Base-by-base conservation (phyloP, 2,888 invertebrate species). In the Dicyrtomina minuta region DNA sequence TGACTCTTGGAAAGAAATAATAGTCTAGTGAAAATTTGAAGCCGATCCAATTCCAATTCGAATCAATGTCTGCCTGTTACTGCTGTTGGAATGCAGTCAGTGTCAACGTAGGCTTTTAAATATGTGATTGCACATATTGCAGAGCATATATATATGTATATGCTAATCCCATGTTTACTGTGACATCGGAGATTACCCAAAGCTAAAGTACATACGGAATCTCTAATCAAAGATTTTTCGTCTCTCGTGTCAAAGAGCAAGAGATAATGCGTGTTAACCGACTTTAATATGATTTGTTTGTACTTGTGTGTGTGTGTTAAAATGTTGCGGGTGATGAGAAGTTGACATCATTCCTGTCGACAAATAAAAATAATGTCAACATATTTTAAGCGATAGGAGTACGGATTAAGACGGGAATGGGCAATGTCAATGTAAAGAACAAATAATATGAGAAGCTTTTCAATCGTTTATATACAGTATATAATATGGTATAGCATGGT, bases 211-310 rank as follows among this genome's bases (percentile, higher is more conserved):
- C 8, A 33, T 33, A 33, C 33, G 33, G 33, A 33, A 33, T 33
- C 33, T 33, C 33, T 33, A 33, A 33, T 33, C 33, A 33, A 22
- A 22, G 22, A n/a, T 17, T 60, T 58, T 58, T 60, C 41, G 39
- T 43, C 20, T 22, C 33, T 10, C 13, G 62, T 51, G 62, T 26
- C 27, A 49, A 51, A 49, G 62, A 62, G 49, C 51, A 62, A 27
- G 17, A 8, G 62, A 62, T 62, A 62, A 46, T 44, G 33, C 33
- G 20, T 44, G 62, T 51, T 27, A 62, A 62, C 51, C 27, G 62
- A 51, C 62, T 62, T 51, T 27, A 33, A 51, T 46, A 44, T 61
- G 61, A 61, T 61, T 61, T 61, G 46, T 60, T 59, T 59, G 59
- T 17, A 41, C 12, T 59, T 33, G 33, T 53, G 12, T 53, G 51